A percentile compares a stretch with the other conserved stretches of the same genome.
Conservation (phyloP, 2,888 invertebrate genomes). For the Bimastos eiseni region DNA sequence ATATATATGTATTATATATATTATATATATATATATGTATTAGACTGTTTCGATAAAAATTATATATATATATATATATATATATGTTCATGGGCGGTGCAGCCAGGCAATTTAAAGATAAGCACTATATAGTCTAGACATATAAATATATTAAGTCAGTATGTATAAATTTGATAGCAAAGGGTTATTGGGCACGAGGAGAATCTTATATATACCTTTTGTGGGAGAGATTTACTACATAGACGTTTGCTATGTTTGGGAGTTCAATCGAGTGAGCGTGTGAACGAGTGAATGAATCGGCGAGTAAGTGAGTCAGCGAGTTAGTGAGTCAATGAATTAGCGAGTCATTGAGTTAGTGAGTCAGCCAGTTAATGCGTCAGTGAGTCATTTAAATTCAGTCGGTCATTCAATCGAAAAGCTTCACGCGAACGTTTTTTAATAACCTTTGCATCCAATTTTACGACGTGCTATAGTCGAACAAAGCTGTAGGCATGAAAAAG, state of each 20-base stretch:
- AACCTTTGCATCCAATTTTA: background rate
- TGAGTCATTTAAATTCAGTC: background rate
- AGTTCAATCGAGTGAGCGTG: background rate
- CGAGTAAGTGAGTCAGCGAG: background rate
- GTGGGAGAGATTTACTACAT: background rate
- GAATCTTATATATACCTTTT: background rate
- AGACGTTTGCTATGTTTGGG: background rate
- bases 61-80: background rate
- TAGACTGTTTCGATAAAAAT: too few species aligned
- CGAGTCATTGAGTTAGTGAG: background rate
- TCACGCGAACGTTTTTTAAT: background rate
- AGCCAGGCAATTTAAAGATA: conserved; percentile 13
- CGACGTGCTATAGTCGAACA: background rate
- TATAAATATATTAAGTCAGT: background rate
- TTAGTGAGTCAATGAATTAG: background rate
- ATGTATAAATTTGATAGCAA: background rate
- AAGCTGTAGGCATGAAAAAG: background rate
- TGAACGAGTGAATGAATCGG: background rate
- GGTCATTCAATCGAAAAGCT: too few species aligned
- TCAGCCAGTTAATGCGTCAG: background rate
- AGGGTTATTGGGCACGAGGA: background rate
- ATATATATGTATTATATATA: background rate
- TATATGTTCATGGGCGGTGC: background rate
- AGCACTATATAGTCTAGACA: background rate
- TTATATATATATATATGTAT: background rate